Evolutionary conservation across 2,113 vertebrate species (phyloP).

Genomic region (Dryoscopus gambensis): DNA sequence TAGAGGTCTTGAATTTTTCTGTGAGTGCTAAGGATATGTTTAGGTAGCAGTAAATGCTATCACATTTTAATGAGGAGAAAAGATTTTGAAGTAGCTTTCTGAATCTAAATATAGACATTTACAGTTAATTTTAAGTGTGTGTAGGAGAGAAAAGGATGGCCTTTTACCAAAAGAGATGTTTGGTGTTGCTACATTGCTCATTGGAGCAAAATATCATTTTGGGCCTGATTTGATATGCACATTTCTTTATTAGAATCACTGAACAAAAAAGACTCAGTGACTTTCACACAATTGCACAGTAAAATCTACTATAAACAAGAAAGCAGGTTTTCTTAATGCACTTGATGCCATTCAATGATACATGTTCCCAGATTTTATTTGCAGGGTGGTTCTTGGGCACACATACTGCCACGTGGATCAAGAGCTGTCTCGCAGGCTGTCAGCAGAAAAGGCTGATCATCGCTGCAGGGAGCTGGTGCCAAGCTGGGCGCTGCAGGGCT

Average conservation of each 20-base stretch:
- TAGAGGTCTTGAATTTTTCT: background rate
- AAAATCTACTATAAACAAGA: background rate
- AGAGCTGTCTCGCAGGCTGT: background rate
- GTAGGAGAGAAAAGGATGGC: background rate
- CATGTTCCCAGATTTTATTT: background rate
- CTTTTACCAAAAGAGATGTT: background rate
- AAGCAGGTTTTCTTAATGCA: background rate
- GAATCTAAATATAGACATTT: background rate
- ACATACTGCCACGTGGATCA: rapidly evolving
- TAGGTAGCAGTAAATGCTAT: background rate
- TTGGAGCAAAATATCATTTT: background rate
- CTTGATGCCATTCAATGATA: background rate
- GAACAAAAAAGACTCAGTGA: background rate
- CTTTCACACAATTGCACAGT: background rate
- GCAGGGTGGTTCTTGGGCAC: background rate
- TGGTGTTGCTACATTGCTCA: background rate
- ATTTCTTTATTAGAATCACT: background rate
- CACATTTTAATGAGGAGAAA: background rate
- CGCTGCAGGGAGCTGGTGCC: background rate
- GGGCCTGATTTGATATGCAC: background rate
- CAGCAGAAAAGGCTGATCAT: background rate
- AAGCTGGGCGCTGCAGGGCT: background rate
- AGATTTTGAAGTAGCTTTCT: background rate
- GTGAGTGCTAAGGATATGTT: background rate
- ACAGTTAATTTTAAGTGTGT: background rate